Conservation (phyloP, 1,140 invertebrate species). For the Magallana angulata region DNA sequence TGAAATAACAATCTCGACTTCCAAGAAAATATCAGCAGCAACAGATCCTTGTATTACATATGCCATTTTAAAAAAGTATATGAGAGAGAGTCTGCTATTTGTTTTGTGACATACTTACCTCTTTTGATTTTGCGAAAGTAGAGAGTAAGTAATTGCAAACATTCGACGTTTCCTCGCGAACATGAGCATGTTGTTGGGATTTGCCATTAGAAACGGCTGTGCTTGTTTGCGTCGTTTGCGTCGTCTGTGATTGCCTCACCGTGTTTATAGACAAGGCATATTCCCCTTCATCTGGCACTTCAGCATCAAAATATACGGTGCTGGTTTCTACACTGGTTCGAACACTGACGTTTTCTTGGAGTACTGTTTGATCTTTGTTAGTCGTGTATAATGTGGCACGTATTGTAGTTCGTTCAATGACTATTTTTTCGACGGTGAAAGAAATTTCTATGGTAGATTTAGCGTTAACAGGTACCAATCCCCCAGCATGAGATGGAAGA, state of each 20-base stretch:
- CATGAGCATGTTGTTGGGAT: background rate
- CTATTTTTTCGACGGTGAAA: conserved; percentile 40
- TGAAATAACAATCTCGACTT: no score
- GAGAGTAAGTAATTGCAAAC: conserved; percentile 59
- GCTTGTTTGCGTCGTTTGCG: background rate
- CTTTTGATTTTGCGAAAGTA: background rate
- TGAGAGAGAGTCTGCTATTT: background rate
- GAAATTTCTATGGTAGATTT: conserved; percentile 9
- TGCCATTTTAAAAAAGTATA: background rate
- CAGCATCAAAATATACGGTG: background rate
- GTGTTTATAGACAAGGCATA: conserved; percentile 52
- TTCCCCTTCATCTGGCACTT: conserved; percentile 46
- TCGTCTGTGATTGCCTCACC: background rate
- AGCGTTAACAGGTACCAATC: conserved; percentile 46
- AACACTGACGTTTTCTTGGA: background rate
- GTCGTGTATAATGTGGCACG: background rate
- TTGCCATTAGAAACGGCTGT: background rate
- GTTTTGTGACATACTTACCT: background rate
- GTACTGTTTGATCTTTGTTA: conserved; percentile 17
- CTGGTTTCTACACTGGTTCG: background rate
- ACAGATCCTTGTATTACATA: no score
- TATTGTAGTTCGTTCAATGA: conserved; percentile 44
- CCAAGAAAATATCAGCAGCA: no score
- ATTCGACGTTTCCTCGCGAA: background rate
- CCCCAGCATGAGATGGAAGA: conserved; percentile 56